These are phyloP conservation scores for Polypedilum pembai DNA, from an alignment of 1,140 invertebrate species.

Conservation along the genomic window DNA sequence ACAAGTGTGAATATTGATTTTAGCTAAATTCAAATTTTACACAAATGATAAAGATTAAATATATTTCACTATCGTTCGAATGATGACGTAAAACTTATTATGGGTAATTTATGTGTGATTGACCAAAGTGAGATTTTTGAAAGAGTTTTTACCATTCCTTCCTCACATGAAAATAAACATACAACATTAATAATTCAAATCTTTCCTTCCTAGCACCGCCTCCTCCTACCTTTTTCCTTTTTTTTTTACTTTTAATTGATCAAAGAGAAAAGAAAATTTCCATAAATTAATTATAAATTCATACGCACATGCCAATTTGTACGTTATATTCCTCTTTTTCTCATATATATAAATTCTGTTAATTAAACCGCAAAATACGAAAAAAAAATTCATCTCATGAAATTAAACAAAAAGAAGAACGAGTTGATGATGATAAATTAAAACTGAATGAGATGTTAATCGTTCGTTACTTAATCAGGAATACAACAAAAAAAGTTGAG, in stretches of 20 bases:
- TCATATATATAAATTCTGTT: neutral
- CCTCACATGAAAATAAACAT: too few relatives aligned
- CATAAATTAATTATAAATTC: neutral
- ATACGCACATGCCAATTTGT: neutral
- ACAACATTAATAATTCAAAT: too few relatives aligned
- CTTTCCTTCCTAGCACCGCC: too few relatives aligned
- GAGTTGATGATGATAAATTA: neutral
- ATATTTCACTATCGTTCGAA: constrained; percentile 6
- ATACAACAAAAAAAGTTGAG: too few relatives aligned
- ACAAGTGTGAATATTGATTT: constrained; percentile 1
- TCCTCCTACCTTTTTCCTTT: too few relatives aligned
- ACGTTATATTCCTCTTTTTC: neutral
- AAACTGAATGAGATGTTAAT: constrained; percentile 18
- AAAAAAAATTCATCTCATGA: neutral
- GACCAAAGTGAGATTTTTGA: constrained; percentile 24
- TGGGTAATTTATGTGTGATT: constrained; percentile 21
- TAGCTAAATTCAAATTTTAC: constrained; percentile 21
- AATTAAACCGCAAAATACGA: neutral
- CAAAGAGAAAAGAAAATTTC: neutral
- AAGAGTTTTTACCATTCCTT: neutral
- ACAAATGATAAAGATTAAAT: neutral
- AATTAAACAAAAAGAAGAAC: neutral
- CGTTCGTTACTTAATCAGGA: constrained; percentile 17
- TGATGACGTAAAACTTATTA: constrained; percentile 22
- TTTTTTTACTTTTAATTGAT: neutral